phyloP scores from a whole-genome alignment of 2,797 vertebrate genomes.

The Knipowitschia caucasica region DNA sequence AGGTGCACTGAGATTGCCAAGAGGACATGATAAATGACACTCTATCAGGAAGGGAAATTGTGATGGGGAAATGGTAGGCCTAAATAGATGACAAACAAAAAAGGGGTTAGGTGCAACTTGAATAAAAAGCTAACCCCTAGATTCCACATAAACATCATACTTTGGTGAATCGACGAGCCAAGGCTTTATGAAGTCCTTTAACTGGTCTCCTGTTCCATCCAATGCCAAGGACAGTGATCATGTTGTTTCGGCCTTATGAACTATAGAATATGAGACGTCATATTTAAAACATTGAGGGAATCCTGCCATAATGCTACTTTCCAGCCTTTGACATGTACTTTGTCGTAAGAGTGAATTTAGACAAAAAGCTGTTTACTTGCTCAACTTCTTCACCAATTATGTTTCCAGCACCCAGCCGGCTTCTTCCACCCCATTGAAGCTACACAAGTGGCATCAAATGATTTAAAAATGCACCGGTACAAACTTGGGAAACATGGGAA shows the following conservation, averaged over 20 bases:
- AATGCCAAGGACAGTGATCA: neutral
- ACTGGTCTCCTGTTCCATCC: neutral
- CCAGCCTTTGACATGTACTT: neutral
- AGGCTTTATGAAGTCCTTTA: neutral
- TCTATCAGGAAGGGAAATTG: too few relatives aligned
- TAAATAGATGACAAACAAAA: too few relatives aligned
- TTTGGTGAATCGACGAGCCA: neutral
- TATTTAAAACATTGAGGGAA: neutral
- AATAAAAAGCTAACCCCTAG: accelerated
- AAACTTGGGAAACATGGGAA: neutral
- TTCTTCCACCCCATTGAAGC: neutral
- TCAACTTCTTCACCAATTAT: neutral
- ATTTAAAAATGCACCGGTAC: too few relatives aligned
- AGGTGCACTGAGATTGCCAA: too few relatives aligned
- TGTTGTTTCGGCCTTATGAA: neutral
- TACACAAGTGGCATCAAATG: neutral
- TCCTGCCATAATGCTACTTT: neutral
- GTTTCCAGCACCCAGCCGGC: neutral
- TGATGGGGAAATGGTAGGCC: too few relatives aligned
- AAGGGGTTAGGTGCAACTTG: too few relatives aligned
- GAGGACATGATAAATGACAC: too few relatives aligned
- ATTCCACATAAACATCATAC: neutral
- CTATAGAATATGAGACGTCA: neutral
- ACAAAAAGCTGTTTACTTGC: neutral
- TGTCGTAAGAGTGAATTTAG: neutral